These are phyloP conservation scores for Chironomus tepperi DNA, from an alignment of 1,140 invertebrate species.

Conservation along the genomic window DNA sequence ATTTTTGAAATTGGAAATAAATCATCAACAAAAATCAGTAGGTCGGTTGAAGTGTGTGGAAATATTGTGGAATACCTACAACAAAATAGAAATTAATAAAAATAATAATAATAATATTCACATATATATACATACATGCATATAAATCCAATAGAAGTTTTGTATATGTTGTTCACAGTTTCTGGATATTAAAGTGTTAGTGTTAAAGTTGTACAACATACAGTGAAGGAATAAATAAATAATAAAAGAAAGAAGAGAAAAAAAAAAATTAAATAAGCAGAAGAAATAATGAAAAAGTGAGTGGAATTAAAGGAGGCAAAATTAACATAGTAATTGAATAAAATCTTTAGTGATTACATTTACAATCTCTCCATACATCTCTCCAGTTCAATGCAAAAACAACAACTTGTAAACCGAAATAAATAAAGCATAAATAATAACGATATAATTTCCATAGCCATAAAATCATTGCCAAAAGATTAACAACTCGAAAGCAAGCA, in stretches of 20 bases:
- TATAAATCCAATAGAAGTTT: no score
- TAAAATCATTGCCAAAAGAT: constrained; percentile 1
- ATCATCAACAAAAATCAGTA: no score
- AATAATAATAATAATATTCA: no score
- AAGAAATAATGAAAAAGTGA: constrained; percentile 11
- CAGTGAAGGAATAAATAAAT: neutral
- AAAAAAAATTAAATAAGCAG: neutral
- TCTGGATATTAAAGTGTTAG: no score
- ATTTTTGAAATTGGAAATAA: no score
- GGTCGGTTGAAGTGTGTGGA: no score
- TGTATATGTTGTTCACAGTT: no score
- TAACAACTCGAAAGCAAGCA: neutral
- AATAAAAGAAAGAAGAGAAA: neutral
- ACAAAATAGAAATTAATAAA: no score
- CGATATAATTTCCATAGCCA: neutral
- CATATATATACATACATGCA: no score
- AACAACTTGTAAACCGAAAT: neutral
- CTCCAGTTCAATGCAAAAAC: neutral
- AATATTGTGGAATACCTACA: no score
- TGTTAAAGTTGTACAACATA: no score
- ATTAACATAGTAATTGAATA: constrained; percentile 9
- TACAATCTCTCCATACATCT: neutral
- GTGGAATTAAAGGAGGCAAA: neutral
- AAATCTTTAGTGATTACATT: constrained; percentile 1
- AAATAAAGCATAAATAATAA: neutral